phyloP scores from a whole-genome alignment of 1,140 invertebrate genomes.

The Drosophila bocqueti region DNA sequence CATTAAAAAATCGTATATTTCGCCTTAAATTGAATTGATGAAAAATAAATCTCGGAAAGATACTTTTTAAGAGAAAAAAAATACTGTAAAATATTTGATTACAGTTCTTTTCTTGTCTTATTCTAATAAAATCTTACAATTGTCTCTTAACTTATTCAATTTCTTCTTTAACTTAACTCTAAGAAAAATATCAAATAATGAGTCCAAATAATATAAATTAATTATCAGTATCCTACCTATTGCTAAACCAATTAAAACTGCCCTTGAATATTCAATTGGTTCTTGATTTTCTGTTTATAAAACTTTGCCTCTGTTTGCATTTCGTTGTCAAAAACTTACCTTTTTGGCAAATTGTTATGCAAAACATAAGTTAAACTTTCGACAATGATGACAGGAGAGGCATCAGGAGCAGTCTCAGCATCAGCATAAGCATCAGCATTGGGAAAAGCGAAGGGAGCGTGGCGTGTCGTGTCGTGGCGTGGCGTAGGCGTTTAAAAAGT shows the following conservation, averaged over 20 bases:
- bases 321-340: constrained; percentile 59
- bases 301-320: constrained; percentile 7
- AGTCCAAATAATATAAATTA: background rate
- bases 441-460: background rate
- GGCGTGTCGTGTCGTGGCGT: constrained; percentile 19
- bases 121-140: too few relatives aligned
- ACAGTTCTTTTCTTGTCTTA: too few relatives aligned
- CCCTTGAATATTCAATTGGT: constrained; percentile 6
- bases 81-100: too few relatives aligned
- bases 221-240: background rate
- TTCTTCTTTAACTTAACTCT: too few relatives aligned
- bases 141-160: too few relatives aligned
- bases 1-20: too few relatives aligned
- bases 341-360: constrained; percentile 54
- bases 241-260: constrained; percentile 2
- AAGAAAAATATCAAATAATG: too few relatives aligned
- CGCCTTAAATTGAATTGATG: background rate
- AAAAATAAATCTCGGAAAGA: background rate
- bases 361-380: constrained; percentile 69
- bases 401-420: constrained; percentile 4
- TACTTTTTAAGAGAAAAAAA: background rate
- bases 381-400: constrained; percentile 42
- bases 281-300: constrained; percentile 13
- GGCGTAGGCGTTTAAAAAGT: constrained; percentile 72
- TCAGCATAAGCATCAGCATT: constrained; percentile 3